Evolutionary conservation across 1,140 invertebrate genomes (phyloP).

Genomic region (Condylostylus longicornis): DNA sequence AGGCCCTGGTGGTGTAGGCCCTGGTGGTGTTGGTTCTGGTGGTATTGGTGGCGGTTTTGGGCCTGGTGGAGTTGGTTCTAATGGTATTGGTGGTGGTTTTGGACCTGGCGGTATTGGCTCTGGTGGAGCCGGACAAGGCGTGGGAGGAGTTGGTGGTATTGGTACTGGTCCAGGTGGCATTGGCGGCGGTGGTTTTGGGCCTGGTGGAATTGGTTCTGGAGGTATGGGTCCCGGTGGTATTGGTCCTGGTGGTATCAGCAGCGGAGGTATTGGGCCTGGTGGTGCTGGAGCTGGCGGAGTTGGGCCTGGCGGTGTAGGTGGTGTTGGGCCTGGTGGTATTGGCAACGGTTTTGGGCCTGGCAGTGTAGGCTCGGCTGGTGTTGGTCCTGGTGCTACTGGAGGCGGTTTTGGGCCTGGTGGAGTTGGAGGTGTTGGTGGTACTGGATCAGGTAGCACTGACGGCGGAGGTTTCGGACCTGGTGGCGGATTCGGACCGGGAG

Average conservation of each 20-base stretch:
- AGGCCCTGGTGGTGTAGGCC: conserved; percentile 7
- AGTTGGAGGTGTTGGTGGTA: background rate
- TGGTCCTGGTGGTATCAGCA: background rate
- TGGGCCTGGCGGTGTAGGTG: conserved; percentile 1
- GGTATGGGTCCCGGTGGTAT: background rate
- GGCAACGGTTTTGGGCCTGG: conserved; percentile 5
- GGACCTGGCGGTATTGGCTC: conserved; percentile 1
- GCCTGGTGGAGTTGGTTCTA: conserved; percentile 5
- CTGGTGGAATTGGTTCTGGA: conserved; percentile 3
- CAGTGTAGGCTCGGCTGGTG: conserved; percentile 12
- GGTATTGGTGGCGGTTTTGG: too few species aligned
- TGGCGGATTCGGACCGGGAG: background rate
- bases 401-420: conserved; percentile 5
- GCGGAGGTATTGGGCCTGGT: conserved; percentile 2
- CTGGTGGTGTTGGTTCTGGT: conserved; percentile 6
- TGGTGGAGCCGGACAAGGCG: conserved; percentile 1
- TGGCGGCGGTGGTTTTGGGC: conserved; percentile 4
- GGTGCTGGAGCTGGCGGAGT: conserved; percentile 6
- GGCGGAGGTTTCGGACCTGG: background rate
- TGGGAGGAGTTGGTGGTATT: conserved; percentile 11
- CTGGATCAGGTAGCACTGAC: background rate
- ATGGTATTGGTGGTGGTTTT: conserved; percentile 4
- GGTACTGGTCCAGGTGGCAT: conserved; percentile 7
- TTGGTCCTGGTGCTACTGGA: conserved; percentile 6
- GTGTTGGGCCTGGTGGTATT: background rate